phyloP scores from a whole-genome alignment of 2,888 invertebrate species.

The Chrysolina oricalcia region DNA sequence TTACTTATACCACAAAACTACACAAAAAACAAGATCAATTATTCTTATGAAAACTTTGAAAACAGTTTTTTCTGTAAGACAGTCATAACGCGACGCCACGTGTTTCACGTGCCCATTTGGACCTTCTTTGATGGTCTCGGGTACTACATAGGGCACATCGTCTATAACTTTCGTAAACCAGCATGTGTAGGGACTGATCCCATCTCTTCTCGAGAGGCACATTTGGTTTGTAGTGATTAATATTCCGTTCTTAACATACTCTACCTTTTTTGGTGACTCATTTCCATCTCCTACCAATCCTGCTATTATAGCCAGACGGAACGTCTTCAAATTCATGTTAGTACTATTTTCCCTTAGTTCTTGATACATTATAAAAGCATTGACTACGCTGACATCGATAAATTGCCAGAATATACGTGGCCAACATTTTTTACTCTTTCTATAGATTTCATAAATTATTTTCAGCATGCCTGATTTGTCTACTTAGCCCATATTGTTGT shows the following conservation, averaged over 20 bases:
- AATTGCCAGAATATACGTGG: neutral
- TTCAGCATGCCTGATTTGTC: neutral
- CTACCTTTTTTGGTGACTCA: neutral
- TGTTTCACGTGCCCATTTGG: too few species aligned
- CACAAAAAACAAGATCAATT: neutral
- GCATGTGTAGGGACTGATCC: too few species aligned
- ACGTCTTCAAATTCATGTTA: neutral
- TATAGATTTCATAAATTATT: neutral
- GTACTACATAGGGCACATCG: too few species aligned
- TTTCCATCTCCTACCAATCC: neutral
- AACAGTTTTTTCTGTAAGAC: constrained; percentile 6
- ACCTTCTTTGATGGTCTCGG: constrained; percentile 18
- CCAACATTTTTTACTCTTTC: neutral
- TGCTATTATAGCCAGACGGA: neutral
- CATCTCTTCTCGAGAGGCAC: too few species aligned
- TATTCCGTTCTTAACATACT: too few species aligned
- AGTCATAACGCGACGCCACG: constrained; percentile 4
- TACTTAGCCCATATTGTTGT: neutral
- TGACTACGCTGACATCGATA: neutral
- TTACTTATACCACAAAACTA: constrained; percentile 4
- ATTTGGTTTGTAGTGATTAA: too few species aligned
- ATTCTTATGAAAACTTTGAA: neutral
- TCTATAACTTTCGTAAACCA: too few species aligned
- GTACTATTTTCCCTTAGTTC: too few species aligned
- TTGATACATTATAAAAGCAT: neutral